phyloP scores from a whole-genome alignment of 2,113 vertebrate species.

The Stegastes partitus region DNA sequence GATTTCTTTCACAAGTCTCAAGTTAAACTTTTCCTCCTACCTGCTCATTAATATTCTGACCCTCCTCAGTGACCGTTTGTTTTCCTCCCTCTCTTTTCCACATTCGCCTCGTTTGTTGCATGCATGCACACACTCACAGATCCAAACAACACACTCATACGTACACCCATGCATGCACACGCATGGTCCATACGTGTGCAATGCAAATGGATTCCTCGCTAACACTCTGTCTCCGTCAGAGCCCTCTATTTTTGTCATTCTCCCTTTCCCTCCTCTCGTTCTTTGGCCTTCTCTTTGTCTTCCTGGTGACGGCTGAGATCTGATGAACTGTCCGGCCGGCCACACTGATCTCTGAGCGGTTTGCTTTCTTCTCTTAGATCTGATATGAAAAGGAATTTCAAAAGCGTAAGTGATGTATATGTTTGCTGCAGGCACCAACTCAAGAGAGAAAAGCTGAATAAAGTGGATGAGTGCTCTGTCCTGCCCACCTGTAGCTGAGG shows the following conservation, averaged over 20 bases:
- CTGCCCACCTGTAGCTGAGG: constrained; percentile 42
- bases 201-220: constrained; percentile 16
- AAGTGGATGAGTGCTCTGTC: not conserved
- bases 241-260: constrained; percentile 51
- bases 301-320: constrained; percentile 8
- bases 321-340: constrained; percentile 19
- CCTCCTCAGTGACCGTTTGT: not conserved
- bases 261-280: constrained; percentile 43
- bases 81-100: constrained; percentile 6
- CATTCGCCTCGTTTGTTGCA: constrained; percentile 8
- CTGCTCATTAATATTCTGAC: constrained; percentile 47
- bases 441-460: not conserved
- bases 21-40: constrained; percentile 29
- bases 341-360: constrained; percentile 19
- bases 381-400: constrained; percentile 25
- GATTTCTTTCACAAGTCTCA: constrained; percentile 21
- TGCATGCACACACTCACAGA: constrained; percentile 48
- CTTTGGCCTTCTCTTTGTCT: constrained; percentile 38
- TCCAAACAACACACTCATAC: constrained; percentile 46
- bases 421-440: not conserved
- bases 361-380: constrained; percentile 47
- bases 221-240: constrained; percentile 8
- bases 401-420: not conserved
- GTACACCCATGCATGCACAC: constrained; percentile 35
- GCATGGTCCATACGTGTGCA: constrained; percentile 5